Base-by-base conservation (phyloP, 2,797 vertebrate species). In the Sebastes ruberrimus region DNA sequence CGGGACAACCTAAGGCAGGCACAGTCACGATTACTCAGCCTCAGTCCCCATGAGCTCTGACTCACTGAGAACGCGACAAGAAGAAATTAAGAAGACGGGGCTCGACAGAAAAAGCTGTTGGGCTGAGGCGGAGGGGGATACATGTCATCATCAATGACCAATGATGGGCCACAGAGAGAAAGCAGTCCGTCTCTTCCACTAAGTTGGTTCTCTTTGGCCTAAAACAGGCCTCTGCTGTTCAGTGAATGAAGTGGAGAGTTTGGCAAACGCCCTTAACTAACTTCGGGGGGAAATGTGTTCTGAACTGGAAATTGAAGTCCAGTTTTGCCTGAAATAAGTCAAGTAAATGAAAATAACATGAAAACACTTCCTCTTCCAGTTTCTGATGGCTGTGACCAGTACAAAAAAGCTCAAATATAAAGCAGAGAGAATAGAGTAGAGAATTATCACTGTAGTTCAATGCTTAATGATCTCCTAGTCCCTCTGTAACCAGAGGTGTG, bases 1-100 rank as follows among this genome's bases (percentile, higher is more conserved):
- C 14, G 98, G 97, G 96, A 97, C 97, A 95, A 98, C 97, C 98
- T 98, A 98, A 99, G 97, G 96, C 97, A 98, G 98, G 97, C 97
- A 98, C 97, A 97, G 97, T 95, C 96, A 96, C 95, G 96, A 96
- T 94, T 96, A 96, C 96, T 95, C 95, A 66, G 95, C 96, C 92
- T 88, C 91, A 91, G 90, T 90, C 92, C 91, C 88, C 5, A 59
- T 88, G 89, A 92, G 84, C 81, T 72, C 56, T 56, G 70, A 79
- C 88, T 93, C 90, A 68, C 77, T 23, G 71, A 78, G 23, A 81
- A 63, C 20, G 13, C 1, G 9, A 75, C 10, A 2, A 82, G 89
- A 91, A 74, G 81, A 86, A 83, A 80, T 61, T 23, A 22, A 67
- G 62, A 86, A 88, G 88, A 83, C 0, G 81, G 88, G 93, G 89